Conservation (phyloP, 2,797 vertebrate genomes). For the Muraenolepis orangiensis region DNA sequence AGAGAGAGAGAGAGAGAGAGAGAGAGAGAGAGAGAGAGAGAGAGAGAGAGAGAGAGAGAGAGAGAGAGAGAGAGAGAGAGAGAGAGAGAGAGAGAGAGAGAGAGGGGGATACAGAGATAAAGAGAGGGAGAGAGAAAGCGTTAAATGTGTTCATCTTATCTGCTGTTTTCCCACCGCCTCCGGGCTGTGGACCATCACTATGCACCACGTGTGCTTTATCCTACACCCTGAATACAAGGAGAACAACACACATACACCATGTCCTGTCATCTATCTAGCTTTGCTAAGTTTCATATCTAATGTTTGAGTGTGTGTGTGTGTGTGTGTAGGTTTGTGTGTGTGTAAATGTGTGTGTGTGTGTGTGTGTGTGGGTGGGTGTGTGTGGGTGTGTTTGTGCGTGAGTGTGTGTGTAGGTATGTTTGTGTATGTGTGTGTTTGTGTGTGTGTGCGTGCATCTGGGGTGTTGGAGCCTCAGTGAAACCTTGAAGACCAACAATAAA, state of each 20-base stretch:
- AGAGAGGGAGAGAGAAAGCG: background rate
- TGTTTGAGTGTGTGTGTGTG: no score
- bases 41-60: no score
- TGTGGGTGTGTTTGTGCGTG: background rate
- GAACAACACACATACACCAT: background rate
- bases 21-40: background rate
- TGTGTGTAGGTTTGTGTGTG: no score
- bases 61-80: no score
- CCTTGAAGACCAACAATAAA: constrained; percentile 48
- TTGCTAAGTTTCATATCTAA: no score
- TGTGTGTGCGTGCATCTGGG: background rate
- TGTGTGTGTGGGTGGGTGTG: background rate
- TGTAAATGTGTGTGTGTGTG: no score
- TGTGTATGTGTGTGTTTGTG: background rate
- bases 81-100: background rate
- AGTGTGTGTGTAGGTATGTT: background rate
- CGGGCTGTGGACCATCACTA: background rate
- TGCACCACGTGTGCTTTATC: background rate
- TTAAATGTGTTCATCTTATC: background rate
- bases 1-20: background rate
- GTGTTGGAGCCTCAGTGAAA: constrained; percentile 25
- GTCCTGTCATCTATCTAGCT: background rate
- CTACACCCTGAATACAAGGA: no score
- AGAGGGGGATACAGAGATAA: no score
- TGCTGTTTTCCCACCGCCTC: background rate